These are phyloP conservation scores for Orthosia gracilis DNA, from an alignment of 2,888 invertebrate genomes.

Conservation along the genomic window DNA sequence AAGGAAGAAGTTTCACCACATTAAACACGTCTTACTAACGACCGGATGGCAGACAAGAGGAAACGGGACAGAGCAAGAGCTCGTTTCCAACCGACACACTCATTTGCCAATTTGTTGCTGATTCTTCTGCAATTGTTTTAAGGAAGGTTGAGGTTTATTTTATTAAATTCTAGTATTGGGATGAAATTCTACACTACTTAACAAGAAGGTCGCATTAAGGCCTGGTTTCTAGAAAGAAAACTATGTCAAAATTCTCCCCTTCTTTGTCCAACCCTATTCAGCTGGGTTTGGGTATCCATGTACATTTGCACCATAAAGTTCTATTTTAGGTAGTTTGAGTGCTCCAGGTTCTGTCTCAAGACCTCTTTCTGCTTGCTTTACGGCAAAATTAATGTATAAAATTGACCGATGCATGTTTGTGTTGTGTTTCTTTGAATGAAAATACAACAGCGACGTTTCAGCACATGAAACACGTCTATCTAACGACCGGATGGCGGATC, in stretches of 20 bases:
- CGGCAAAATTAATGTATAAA: too few relatives aligned
- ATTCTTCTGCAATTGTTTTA: conserved; percentile 18
- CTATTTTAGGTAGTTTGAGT: too few relatives aligned
- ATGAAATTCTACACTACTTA: background rate
- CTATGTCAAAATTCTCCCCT: too few relatives aligned
- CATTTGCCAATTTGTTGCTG: conserved; percentile 34
- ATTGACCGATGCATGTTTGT: too few relatives aligned
- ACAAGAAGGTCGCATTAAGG: too few relatives aligned
- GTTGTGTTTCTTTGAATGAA: background rate
- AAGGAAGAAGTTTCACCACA: conserved; percentile 49
- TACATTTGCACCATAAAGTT: too few relatives aligned
- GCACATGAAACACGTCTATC: conserved; percentile 44
- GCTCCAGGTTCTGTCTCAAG: too few relatives aligned
- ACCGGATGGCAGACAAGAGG: conserved; percentile 47
- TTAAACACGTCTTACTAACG: conserved; percentile 55
- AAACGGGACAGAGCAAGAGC: conserved; percentile 47
- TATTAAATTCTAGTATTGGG: background rate
- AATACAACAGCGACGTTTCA: conserved; percentile 15
- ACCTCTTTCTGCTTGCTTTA: too few relatives aligned
- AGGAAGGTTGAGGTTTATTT: background rate
- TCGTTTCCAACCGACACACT: conserved; percentile 37
- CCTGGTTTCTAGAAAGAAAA: too few relatives aligned
- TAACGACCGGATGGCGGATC: conserved; percentile 54
- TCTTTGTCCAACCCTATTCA: too few relatives aligned
- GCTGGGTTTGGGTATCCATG: too few relatives aligned